phyloP scores from a whole-genome alignment of 2,888 invertebrate genomes.

The Plagiodera versicolora region DNA sequence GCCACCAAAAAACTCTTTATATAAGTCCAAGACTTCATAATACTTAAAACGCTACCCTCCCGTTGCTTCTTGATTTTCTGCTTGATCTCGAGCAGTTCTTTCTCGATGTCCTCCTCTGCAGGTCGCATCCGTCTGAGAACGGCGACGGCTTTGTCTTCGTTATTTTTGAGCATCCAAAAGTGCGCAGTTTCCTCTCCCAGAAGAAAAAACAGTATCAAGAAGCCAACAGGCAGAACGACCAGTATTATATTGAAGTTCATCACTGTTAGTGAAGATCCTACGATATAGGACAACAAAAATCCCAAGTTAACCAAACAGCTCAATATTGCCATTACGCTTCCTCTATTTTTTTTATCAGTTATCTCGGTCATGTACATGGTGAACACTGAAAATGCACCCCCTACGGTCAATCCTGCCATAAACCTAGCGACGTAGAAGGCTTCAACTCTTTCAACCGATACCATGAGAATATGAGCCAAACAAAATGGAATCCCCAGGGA shows the following conservation, averaged over 20 bases:
- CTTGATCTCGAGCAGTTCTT: constrained; percentile 13
- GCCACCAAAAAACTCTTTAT: constrained; percentile 74
- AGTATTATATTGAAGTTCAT: constrained; percentile 60
- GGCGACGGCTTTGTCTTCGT: constrained; percentile 63
- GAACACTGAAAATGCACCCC: constrained; percentile 70
- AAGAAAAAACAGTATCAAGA: constrained; percentile 70
- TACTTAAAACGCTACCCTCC: constrained; percentile 35
- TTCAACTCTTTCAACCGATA: constrained; percentile 56
- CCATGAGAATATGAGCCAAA: constrained; percentile 69
- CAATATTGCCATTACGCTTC: constrained; percentile 78
- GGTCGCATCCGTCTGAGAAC: constrained; percentile 54
- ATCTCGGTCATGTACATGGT: constrained; percentile 89
- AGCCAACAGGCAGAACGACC: constrained; percentile 58
- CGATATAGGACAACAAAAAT: constrained; percentile 66
- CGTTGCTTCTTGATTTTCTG: constrained; percentile 9
- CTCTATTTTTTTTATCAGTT: constrained; percentile 77
- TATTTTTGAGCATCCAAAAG: constrained; percentile 64
- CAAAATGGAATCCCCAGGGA: constrained; percentile 67
- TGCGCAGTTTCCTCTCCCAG: constrained; percentile 75
- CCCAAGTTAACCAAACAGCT: constrained; percentile 73
- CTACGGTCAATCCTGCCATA: constrained; percentile 59
- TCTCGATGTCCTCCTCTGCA: not conserved
- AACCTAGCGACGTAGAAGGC: constrained; percentile 59
- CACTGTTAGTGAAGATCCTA: constrained; percentile 75
- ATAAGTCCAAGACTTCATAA: constrained; percentile 64